Base-by-base conservation (phyloP, 2,113 vertebrate species). In the Myodes glareolus region DNA sequence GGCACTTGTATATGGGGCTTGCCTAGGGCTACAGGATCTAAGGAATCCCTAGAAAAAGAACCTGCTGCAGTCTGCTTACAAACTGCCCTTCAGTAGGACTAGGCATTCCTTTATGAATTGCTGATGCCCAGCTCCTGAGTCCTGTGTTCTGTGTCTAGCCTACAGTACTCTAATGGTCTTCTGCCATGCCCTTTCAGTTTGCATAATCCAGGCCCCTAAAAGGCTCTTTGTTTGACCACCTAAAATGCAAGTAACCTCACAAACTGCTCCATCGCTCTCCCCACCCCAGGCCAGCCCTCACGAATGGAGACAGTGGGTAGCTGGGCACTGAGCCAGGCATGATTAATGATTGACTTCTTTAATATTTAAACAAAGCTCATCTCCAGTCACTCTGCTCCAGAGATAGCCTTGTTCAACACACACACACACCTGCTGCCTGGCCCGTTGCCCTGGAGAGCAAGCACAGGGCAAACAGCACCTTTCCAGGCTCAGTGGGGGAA, bases 351-450 rank as follows among this genome's bases (percentile, higher is more conserved):
- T 97, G 96, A 96, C 95, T 98, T 98, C 95, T 97, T 98, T 95
- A 98, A 98, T 98, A 98, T 98, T 98, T 98, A 98, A 98, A 98
- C 97, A 97, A 97, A 97, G 96, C 96, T 97, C 97, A 98, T 98
- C 95, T 97, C 88, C 75, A 97, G 91, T 94, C 95, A 97, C 96
- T 96, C 92, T 0, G 27, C 70, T 97, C 96, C 13, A 0, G 97
- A 98, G 97, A 97, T 96, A 39, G 96, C 82, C 94, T 97, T 97
- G 86, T 97, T 97, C 91, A 89, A 76, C 96, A 96, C 90, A 87
- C 85, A 82, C 80, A 95, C 86, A 92, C 96, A 97, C 97, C 97
- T 98, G 97, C 96, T 91, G 86, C 95, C 96, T 95, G 67, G 91
- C 81, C 73, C 3, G 91, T 98, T 97, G 94, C 96, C 97, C 94